phyloP scores from a whole-genome alignment of 2,113 vertebrate genomes.

The Thalassoma bifasciatum region DNA sequence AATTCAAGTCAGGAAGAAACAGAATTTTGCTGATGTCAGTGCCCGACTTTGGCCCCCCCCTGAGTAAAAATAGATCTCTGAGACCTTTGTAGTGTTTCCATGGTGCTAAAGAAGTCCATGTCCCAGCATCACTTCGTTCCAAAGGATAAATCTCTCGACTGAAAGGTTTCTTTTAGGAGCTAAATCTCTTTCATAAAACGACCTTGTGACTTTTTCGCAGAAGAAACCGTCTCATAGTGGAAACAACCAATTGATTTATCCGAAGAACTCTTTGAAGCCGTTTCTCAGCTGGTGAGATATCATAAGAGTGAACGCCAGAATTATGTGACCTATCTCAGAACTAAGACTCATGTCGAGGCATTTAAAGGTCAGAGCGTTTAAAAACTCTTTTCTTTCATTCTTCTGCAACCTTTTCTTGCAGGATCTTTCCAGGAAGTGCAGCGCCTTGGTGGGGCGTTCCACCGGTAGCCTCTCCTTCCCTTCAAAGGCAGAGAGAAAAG shows the following conservation, averaged over 20 bases:
- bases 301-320: constrained; percentile 9
- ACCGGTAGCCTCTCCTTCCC: constrained; percentile 33
- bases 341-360: neutral
- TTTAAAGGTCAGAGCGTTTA: constrained; percentile 46
- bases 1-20: too few relatives aligned
- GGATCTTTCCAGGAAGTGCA: constrained; percentile 33
- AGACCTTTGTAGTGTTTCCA: too few relatives aligned
- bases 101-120: too few relatives aligned
- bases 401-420: neutral
- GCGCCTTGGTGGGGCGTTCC: constrained; percentile 45
- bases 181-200: neutral
- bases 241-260: neutral
- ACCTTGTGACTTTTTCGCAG: neutral
- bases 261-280: neutral
- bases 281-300: neutral
- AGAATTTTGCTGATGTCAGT: too few relatives aligned
- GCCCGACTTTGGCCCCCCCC: too few relatives aligned
- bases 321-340: constrained; percentile 19
- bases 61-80: too few relatives aligned
- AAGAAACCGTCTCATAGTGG: neutral
- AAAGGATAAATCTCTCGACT: too few relatives aligned
- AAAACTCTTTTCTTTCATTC: constrained; percentile 15
- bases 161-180: neutral
- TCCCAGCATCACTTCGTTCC: too few relatives aligned
- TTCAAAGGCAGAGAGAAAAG: constrained; percentile 34